Conservation (phyloP, 2,888 invertebrate species). For the Pyrrhopygopsis socrates region DNA sequence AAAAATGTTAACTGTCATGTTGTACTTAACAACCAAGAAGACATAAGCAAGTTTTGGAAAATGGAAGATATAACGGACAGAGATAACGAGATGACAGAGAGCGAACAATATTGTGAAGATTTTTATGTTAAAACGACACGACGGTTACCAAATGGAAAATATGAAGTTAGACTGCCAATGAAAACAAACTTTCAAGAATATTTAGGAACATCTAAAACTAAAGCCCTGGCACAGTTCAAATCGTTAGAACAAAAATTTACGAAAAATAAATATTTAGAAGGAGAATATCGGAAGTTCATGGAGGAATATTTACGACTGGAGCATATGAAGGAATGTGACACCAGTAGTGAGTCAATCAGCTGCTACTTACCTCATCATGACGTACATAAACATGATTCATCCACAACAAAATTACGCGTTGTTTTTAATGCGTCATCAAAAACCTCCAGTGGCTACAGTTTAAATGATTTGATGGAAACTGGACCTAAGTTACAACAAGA, state of each 20-base stretch:
- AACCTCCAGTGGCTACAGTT: background rate
- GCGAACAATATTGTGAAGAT: background rate
- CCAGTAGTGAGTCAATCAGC: background rate
- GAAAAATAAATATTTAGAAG: background rate
- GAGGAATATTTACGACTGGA: background rate
- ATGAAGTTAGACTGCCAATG: background rate
- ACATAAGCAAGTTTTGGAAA: background rate
- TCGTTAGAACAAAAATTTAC: background rate
- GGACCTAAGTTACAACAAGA: background rate
- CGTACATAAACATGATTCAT: background rate
- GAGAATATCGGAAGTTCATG: background rate
- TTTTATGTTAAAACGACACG: background rate
- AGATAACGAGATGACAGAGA: background rate
- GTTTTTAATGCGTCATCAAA: background rate
- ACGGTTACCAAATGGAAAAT: background rate
- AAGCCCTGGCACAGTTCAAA: background rate
- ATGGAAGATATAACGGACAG: background rate
- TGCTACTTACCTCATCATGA: background rate
- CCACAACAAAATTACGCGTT: background rate
- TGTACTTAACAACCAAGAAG: background rate
- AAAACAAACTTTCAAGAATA: background rate
- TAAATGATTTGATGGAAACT: background rate
- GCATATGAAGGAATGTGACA: background rate
- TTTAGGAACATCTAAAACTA: background rate
- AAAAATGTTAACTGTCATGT: constrained; percentile 3